Base-by-base conservation (phyloP, 2,113 vertebrate species). In the Agapornis roseicollis region DNA sequence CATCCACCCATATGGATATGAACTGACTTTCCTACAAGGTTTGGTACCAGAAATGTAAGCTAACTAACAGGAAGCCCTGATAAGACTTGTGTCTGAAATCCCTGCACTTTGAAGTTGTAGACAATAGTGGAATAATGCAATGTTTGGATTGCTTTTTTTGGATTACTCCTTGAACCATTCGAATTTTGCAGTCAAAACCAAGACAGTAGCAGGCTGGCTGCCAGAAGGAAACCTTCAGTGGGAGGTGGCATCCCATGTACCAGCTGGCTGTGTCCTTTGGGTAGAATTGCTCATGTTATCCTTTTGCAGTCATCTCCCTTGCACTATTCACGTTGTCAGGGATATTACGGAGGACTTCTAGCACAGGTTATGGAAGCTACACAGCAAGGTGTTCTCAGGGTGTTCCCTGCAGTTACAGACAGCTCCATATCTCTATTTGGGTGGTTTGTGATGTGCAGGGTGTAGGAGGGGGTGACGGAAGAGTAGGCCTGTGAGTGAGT, bases 401-500 rank as follows among this genome's bases (percentile, higher is more conserved):
- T 46, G n/a, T 27, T 8, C 23, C 5, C 15, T 47, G 17, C 46
- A 66, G 31, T 80, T 46, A 37, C 1, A 5, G 66, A 27, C 31
- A 85, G 22, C 28, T 82, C 35, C 37, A 5, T 69, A 4, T 37
- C 13, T 56, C 19, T 58, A 0, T 70, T 93, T 37, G 49, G 13
- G 7, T 60, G 28, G 1, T 27, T 41, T 77, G 39, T 50, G 60
- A 33, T 19, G 18, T 17, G 4, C 8, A 3, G 25, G 52, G 2
- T 29, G 14, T 41, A 42, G 60, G n/a, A 78, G 10, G 4, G 28
- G 15, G 7, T 24, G 41, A 78, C 33, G 39, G 37, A 49, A 12
- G 13, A 78, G 16, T 33, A 17, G 27, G 39, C 27, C 17, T 12
- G 15, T 49, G 42, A 37, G 28, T 0, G 0, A 66, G 3, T 39